These are phyloP conservation scores for Achatina immaculata DNA, from an alignment of 1,140 invertebrate genomes.

Conservation along the genomic window DNA sequence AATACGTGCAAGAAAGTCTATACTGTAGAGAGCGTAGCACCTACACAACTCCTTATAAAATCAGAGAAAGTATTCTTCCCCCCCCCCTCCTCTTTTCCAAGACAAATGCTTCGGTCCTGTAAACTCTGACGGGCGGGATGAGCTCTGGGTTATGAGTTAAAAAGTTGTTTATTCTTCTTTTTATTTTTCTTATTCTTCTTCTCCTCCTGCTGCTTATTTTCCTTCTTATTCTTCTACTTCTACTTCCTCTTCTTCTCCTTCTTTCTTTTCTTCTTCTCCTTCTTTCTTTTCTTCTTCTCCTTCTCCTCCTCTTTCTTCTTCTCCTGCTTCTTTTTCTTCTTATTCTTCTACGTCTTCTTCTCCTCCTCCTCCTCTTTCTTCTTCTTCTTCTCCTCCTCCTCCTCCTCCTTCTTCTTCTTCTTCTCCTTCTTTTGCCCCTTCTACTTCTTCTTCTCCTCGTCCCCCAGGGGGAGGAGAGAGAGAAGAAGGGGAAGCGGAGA, in stretches of 20 bases:
- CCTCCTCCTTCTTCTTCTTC: too few relatives aligned
- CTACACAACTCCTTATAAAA: too few relatives aligned
- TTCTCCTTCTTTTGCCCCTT: too few relatives aligned
- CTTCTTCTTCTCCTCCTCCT: too few relatives aligned
- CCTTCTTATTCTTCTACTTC: neutral
- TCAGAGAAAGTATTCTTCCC: too few relatives aligned
- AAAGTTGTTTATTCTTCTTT: neutral
- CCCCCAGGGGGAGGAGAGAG: too few relatives aligned
- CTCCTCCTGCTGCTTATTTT: neutral
- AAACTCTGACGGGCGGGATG: neutral
- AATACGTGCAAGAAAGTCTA: too few relatives aligned
- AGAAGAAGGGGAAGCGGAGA: too few relatives aligned
- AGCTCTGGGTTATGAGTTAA: neutral
- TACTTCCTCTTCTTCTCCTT: neutral
- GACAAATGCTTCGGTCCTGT: neutral
- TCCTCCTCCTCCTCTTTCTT: neutral
- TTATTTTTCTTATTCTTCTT: neutral
- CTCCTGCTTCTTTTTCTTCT: neutral
- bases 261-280: slow-evolving; percentile 4
- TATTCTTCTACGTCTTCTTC: neutral
- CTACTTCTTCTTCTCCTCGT: too few relatives aligned
- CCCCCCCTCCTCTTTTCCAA: neutral
- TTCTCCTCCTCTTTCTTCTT: neutral
- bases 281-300: neutral
- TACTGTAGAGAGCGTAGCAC: too few relatives aligned